Evolutionary conservation across 2,888 invertebrate genomes (phyloP), one percentile per base, ranked within the genome.

Genomic region (Ellobium chinense): DNA sequence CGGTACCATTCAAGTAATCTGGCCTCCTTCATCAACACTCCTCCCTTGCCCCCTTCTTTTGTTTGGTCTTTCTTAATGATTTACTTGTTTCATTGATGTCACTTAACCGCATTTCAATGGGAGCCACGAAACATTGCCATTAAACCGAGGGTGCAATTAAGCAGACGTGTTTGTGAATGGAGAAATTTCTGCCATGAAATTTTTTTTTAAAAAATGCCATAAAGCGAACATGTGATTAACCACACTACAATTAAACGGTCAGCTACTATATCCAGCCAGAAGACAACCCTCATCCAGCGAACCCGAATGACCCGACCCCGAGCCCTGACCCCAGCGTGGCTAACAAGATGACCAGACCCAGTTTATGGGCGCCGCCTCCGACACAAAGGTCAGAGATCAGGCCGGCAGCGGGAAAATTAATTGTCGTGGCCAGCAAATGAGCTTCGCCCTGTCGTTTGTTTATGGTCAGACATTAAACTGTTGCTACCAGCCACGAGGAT

Each of bases 261-360:
- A 18, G 9, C 46, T 46, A 18, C 7, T 46, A 18, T 12, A 46
- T 46, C 18, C 46, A 7, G 46, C n/a, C n/a, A n/a, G n/a, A n/a
- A n/a, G n/a, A n/a, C 46, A 46, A 46, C 46, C 46, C 58, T 58
- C n/a, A 5, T 46, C 18, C 46, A 46, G 18, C 18, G 46, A 46
- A 7, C 46, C 46, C 46, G 18, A 5, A n/a, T 58, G 58, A n/a
- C 58, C 58, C n/a, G 58, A 9, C 58, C 58, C 58, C 18, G 4
- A 58, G n/a, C 36, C n/a, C 34, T 29, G 31, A 37, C 21, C 66
- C 66, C 66, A 2, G 66, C 1, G 36, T 12, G 46, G 12, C 21
- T 31, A 36, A 66, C 66, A 66, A 36, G 66, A 66, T 66, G 66
- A 66, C 37, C 9, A 66, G 34, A 37, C 66, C n/a, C 66, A 37